Percentiles rank a stretch among this genome's conserved stretches.
Evolutionary conservation across 2,888 invertebrate genomes (phyloP).

Genomic region (Phrixothrix hirtus): DNA sequence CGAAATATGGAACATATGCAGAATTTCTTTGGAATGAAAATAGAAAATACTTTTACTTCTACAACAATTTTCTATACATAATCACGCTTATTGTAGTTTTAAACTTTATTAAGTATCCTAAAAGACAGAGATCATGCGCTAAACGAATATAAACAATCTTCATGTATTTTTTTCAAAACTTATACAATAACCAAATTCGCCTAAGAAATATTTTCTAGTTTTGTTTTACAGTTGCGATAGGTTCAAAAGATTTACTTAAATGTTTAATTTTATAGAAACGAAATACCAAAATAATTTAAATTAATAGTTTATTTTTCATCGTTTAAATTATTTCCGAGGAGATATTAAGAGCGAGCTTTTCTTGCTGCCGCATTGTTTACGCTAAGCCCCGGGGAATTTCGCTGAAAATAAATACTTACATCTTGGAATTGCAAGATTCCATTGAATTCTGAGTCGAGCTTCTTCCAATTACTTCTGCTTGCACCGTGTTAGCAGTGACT

Average conservation of each 20-base stretch:
- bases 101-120: too few relatives aligned
- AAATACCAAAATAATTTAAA: slow-evolving; percentile 20
- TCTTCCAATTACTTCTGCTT: slow-evolving; percentile 38
- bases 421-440: slow-evolving; percentile 37
- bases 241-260: neutral
- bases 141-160: slow-evolving; percentile 1
- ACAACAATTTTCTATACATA: too few relatives aligned
- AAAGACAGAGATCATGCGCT: too few relatives aligned
- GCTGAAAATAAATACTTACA: slow-evolving; percentile 38
- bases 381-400: slow-evolving; percentile 34
- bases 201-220: too few relatives aligned
- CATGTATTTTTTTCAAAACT: slow-evolving; percentile 5
- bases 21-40: too few relatives aligned
- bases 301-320: slow-evolving; percentile 39
- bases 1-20: too few relatives aligned
- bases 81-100: too few relatives aligned
- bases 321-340: slow-evolving; percentile 38
- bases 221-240: too few relatives aligned
- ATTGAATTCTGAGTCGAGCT: slow-evolving; percentile 33
- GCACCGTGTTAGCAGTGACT: slow-evolving; percentile 32
- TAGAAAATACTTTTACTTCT: too few relatives aligned
- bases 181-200: too few relatives aligned
- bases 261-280: slow-evolving; percentile 1
- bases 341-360: slow-evolving; percentile 28
- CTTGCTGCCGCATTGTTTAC: slow-evolving; percentile 41